Percentiles rank a stretch among this genome's conserved stretches.
Conservation (phyloP, 2,888 invertebrate species). For the Loripinus fragilis region DNA sequence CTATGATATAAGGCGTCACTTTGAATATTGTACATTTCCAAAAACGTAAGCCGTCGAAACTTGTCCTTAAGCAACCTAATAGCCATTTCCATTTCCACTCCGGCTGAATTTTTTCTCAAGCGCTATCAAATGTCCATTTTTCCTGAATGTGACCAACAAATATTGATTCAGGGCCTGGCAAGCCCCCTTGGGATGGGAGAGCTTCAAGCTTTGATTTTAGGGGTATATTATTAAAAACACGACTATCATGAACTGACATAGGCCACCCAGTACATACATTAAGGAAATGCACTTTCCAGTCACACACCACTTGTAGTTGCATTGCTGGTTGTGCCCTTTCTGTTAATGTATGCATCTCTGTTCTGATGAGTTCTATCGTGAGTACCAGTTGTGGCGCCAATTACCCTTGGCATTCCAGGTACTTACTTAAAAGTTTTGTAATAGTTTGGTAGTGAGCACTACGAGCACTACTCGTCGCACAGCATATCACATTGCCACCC, state of each 20-base stretch:
- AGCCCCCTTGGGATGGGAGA: slow-evolving; percentile 24
- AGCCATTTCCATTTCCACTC: not conserved
- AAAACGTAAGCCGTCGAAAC: not conserved
- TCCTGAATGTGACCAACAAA: slow-evolving; percentile 33
- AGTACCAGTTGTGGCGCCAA: slow-evolving; percentile 33
- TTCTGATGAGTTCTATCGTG: slow-evolving; percentile 29
- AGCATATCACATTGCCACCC: too few species aligned
- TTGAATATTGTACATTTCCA: not conserved
- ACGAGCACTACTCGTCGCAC: too few species aligned
- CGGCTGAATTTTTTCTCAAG: not conserved
- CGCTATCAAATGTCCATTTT: slow-evolving; percentile 32
- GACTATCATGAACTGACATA: slow-evolving; percentile 36
- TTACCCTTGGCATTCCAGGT: slow-evolving; percentile 31
- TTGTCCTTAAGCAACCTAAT: not conserved
- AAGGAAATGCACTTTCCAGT: slow-evolving; percentile 28
- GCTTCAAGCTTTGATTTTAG: slow-evolving; percentile 14
- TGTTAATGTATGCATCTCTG: slow-evolving; percentile 25
- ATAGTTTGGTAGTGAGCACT: too few species aligned
- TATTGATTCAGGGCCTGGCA: slow-evolving; percentile 22
- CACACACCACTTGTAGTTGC: slow-evolving; percentile 31
- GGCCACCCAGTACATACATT: slow-evolving; percentile 33
- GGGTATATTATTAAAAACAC: slow-evolving; percentile 27
- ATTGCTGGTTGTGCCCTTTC: slow-evolving; percentile 37
- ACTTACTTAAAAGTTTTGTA: too few species aligned
- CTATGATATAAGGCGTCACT: slow-evolving; percentile 18